phyloP scores from a whole-genome alignment of 2,888 invertebrate genomes.

The Nycteola revayana region DNA sequence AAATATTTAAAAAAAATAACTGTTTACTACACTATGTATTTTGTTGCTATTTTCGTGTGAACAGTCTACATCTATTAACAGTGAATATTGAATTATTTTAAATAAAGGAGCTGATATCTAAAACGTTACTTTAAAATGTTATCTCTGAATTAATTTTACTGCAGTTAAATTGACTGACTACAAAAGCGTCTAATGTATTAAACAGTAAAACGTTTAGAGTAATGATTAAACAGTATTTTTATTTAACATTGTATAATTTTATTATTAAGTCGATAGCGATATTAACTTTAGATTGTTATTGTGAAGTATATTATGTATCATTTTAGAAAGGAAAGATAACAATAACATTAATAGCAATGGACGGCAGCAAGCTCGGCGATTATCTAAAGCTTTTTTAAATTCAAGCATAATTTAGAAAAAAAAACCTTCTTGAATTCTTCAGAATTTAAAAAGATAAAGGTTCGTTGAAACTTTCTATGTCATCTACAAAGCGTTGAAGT shows the following conservation, averaged over 20 bases:
- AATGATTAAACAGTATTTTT: constrained; percentile 16
- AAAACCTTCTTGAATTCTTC: too few relatives aligned
- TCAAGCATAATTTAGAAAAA: constrained; percentile 19
- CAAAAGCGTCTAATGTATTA: constrained; percentile 13
- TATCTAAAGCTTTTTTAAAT: constrained; percentile 35
- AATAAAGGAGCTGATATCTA: constrained; percentile 19
- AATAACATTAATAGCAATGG: constrained; percentile 52
- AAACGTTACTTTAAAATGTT: constrained; percentile 4
- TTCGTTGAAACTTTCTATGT: constrained; percentile 6
- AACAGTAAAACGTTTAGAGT: constrained; percentile 10
- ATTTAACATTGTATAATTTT: constrained; percentile 21
- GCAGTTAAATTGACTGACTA: constrained; percentile 14
- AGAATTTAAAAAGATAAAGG: constrained; percentile 16
- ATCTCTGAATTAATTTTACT: constrained; percentile 8
- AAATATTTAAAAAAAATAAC: constrained; percentile 1
- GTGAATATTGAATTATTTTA: constrained; percentile 27
- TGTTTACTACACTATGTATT: too few relatives aligned
- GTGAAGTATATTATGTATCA: constrained; percentile 28
- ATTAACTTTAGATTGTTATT: constrained; percentile 10
- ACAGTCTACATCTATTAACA: constrained; percentile 24
- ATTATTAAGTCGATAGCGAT: constrained; percentile 14
- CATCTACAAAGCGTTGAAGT: constrained; percentile 15
- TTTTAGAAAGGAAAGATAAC: constrained; percentile 32
- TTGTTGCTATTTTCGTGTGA: constrained; percentile 5
- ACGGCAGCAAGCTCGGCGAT: constrained; percentile 68